phyloP scores from a whole-genome alignment of 2,888 invertebrate genomes.

The Drepana falcataria region DNA sequence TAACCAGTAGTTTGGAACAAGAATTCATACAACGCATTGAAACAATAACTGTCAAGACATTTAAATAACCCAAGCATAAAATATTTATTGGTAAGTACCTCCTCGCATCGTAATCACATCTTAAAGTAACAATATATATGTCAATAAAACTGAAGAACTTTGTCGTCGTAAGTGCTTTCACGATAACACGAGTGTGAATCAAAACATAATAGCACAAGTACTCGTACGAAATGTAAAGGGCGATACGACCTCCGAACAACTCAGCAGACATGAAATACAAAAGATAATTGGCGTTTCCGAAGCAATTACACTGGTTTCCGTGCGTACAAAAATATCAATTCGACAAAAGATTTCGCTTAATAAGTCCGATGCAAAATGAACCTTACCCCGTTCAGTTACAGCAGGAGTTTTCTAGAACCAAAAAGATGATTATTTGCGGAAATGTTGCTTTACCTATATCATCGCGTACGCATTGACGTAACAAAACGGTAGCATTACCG shows the following conservation, averaged over 20 bases:
- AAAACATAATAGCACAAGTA: not conserved
- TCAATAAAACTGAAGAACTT: not conserved
- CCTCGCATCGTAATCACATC: no score
- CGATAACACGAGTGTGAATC: not conserved
- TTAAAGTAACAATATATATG: no score
- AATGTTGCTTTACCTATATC: slow-evolving; percentile 12
- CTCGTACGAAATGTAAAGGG: not conserved
- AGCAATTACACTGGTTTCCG: slow-evolving; percentile 37
- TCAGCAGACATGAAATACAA: slow-evolving; percentile 22
- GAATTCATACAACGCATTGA: no score
- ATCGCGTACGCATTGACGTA: slow-evolving; percentile 27
- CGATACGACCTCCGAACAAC: slow-evolving; percentile 20
- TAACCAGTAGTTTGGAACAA: no score
- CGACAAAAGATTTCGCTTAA: slow-evolving; percentile 8
- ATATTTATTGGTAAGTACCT: no score
- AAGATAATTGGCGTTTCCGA: slow-evolving; percentile 35
- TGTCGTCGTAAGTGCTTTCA: not conserved
- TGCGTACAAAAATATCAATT: slow-evolving; percentile 29
- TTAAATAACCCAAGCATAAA: no score
- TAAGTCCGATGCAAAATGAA: not conserved
- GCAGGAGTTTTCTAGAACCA: not conserved
- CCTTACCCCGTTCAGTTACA: not conserved
- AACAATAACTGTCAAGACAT: no score
- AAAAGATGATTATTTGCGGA: slow-evolving; percentile 29
- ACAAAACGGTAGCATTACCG: slow-evolving; percentile 19